Conservation (phyloP, 2,797 vertebrate species). For the Zalophus californianus region DNA sequence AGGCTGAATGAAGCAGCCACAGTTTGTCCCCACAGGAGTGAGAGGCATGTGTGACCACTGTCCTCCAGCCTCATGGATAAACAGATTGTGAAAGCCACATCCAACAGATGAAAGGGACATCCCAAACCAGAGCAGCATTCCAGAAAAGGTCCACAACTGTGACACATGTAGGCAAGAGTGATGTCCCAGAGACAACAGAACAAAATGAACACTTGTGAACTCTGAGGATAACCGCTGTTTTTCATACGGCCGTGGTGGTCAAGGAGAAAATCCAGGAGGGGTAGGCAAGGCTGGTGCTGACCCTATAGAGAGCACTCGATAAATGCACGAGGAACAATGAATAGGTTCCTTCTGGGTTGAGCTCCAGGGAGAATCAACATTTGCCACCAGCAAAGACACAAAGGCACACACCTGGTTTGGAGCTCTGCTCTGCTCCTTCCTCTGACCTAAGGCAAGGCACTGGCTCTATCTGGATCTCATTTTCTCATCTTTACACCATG, state of each 20-base stretch:
- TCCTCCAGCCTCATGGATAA: neutral
- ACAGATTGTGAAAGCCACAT: neutral
- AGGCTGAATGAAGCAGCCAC: neutral
- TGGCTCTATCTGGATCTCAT: neutral
- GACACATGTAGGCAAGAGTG: neutral
- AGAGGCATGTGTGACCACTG: neutral
- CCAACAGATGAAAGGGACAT: neutral
- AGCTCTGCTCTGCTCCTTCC: neutral
- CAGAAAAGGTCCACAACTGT: neutral
- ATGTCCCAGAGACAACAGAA: neutral
- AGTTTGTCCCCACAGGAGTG: rapidly evolving
- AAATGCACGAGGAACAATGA: neutral
- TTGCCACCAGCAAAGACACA: neutral
- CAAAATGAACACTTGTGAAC: neutral
- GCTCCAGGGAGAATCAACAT: neutral
- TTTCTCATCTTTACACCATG: neutral
- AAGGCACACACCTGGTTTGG: neutral
- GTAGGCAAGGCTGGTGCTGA: neutral
- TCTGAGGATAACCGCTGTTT: neutral
- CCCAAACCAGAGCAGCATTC: neutral
- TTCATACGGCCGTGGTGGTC: no score
- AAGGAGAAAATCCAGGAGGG: neutral
- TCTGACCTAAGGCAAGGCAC: neutral
- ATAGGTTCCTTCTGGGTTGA: neutral
- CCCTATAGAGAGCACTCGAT: neutral